Base-by-base conservation (phyloP, 1,140 invertebrate species). In the Musca domestica region DNA sequence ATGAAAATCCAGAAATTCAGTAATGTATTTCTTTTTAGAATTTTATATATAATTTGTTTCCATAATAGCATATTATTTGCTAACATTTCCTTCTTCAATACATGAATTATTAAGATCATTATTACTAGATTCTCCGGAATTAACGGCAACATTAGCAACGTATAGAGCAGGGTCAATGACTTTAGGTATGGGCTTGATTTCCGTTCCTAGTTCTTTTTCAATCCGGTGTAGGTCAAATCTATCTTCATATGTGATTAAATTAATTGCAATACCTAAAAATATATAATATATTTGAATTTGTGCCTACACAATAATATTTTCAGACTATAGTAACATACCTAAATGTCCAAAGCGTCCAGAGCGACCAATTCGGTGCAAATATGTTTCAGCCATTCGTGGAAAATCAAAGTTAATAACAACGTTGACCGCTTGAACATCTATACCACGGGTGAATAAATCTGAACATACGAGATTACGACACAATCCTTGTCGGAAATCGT, bases 381-480 rank as follows among this genome's bases (percentile, higher is more conserved):
- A 99, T 20, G 98, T 99, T 83, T 99, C 98, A 17, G 98, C 95
- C 93, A 99, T 99, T 85, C 98, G 97, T 6, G 98, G 98, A 84
- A 99, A 99, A 87, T 99, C 98, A 84, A 99, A 99, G 84, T 99
- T 99, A 80, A 99, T 99, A 27, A 99, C 98, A 70, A 99, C 98
- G 84, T 99, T 99, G 48, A 99, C 98, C 41, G 97, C 97, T 86
- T 99, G 98, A 73, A 99, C 98, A 84, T 99, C 98, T 75, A 99
- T 99, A 86, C 98, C 98, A 84, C 98, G 90, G 25, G 98, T 99
- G 83, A 99, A 98, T 72, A 99, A 86, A 89, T 99, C 98, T 83
- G 89, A 88, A 85, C 90, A 89, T 65, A 92, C 98, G 72, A 99
- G 87, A 85, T 99, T 99, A 80, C 98, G 88, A 86, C 98, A 99